Conservation (phyloP, 2,888 invertebrate genomes). For the Diarsia brunnea region DNA sequence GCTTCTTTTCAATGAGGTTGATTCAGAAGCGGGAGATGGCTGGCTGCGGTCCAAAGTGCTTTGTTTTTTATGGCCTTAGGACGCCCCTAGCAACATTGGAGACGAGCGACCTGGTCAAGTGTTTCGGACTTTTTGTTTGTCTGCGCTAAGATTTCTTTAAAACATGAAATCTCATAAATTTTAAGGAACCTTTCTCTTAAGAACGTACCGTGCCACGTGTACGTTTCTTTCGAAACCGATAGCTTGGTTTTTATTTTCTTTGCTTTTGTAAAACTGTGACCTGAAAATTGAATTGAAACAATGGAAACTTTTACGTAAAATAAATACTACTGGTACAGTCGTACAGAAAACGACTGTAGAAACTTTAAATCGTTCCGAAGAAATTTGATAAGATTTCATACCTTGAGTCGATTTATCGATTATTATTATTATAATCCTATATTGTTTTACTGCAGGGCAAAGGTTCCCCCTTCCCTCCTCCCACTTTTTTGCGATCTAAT, state of each 20-base stretch:
- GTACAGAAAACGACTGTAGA: neutral
- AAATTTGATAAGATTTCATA: neutral
- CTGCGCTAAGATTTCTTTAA: slow-evolving; percentile 71
- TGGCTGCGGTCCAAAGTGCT: slow-evolving; percentile 88
- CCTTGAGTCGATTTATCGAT: neutral
- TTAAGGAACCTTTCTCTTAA: slow-evolving; percentile 58
- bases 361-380: neutral
- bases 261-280: slow-evolving; percentile 31
- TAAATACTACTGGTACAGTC: neutral
- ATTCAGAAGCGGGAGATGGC: slow-evolving; percentile 77
- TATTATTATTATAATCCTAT: too few relatives aligned
- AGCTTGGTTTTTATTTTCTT: slow-evolving; percentile 20
- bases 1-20: slow-evolving; percentile 86
- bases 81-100: slow-evolving; percentile 76
- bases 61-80: slow-evolving; percentile 85
- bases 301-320: neutral
- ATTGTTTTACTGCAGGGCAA: too few relatives aligned
- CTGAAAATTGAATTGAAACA: slow-evolving; percentile 14
- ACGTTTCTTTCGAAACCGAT: slow-evolving; percentile 37
- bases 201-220: slow-evolving; percentile 44
- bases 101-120: slow-evolving; percentile 83
- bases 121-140: slow-evolving; percentile 75
- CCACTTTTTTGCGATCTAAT: too few relatives aligned
- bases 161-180: slow-evolving; percentile 69
- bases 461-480: too few relatives aligned